Conservation (phyloP, 2,797 vertebrate species). For the Hirundo rustica region DNA sequence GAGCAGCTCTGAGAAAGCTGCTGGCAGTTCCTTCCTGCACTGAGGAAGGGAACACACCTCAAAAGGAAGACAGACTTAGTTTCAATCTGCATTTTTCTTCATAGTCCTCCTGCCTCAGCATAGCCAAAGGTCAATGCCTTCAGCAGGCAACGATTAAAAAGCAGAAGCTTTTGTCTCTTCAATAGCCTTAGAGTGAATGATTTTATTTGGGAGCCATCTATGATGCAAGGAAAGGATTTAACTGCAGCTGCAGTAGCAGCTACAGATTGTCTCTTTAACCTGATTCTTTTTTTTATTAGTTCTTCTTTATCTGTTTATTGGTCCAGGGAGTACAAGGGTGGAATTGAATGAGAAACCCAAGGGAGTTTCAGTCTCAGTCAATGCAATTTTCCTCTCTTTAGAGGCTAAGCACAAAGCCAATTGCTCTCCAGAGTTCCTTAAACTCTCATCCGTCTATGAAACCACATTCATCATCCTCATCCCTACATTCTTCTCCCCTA, state of each 20-base stretch:
- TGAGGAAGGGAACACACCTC: background rate
- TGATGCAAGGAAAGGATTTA: background rate
- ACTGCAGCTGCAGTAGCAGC: background rate
- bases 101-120: background rate
- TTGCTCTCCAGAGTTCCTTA: conserved; percentile 33
- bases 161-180: background rate
- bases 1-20: background rate
- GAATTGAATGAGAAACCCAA: conserved; percentile 49
- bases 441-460: background rate
- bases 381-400: conserved; percentile 38
- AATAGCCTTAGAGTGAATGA: background rate
- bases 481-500: background rate
- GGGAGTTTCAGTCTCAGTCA: conserved; percentile 24
- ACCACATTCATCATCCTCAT: background rate
- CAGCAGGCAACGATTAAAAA: background rate
- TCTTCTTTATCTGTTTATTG: conserved; percentile 52
- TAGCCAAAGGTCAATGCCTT: conserved; percentile 1
- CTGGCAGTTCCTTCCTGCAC: background rate
- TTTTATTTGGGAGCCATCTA: conserved; percentile 6
- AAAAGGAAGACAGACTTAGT: background rate
- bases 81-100: background rate
- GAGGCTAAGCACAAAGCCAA: conserved; percentile 33
- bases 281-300: conserved; percentile 37
- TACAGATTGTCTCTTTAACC: conserved; percentile 27
- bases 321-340: conserved; percentile 12